Conservation (phyloP, 2,888 invertebrate species). For the Uloborus plumipes region DNA sequence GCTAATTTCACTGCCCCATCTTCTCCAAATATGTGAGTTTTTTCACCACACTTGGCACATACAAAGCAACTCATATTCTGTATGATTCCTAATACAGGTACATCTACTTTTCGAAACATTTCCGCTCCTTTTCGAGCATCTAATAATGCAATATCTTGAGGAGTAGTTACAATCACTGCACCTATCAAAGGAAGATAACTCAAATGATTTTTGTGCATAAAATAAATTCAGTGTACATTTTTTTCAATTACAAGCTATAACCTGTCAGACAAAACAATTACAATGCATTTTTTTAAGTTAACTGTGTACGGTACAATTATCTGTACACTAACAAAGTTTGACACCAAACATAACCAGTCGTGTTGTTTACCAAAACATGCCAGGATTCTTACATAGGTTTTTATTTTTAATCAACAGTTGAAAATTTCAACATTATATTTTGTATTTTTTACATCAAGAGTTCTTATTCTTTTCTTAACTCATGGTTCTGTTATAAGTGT, state of each 20-base stretch:
- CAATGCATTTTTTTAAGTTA: background rate
- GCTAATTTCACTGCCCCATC: slow-evolving; percentile 76
- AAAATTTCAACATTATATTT: too few species aligned
- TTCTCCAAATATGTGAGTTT: slow-evolving; percentile 81
- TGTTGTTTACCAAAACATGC: too few species aligned
- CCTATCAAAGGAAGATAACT: slow-evolving; percentile 73
- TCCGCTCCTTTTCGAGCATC: slow-evolving; percentile 87
- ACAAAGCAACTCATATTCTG: slow-evolving; percentile 89
- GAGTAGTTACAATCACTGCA: slow-evolving; percentile 91
- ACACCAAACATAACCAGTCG: too few species aligned
- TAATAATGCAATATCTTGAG: slow-evolving; percentile 88
- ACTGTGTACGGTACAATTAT: background rate
- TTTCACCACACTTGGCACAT: slow-evolving; percentile 83
- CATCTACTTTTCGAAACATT: slow-evolving; percentile 87
- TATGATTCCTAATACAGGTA: slow-evolving; percentile 88
- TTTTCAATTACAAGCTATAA: too few species aligned
- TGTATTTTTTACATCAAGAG: too few species aligned
- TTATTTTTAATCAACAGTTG: too few species aligned
- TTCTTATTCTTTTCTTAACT: too few species aligned
- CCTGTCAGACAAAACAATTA: background rate
- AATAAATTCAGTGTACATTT: too few species aligned
- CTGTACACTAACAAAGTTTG: too few species aligned
- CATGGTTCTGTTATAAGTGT: too few species aligned
- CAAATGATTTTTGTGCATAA: too few species aligned
- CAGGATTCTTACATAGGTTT: too few species aligned